Percentiles rank a stretch among this genome's conserved stretches.
Evolutionary conservation across 1,140 invertebrate genomes (phyloP).

Genomic region (Leguminivora glycinivorella): DNA sequence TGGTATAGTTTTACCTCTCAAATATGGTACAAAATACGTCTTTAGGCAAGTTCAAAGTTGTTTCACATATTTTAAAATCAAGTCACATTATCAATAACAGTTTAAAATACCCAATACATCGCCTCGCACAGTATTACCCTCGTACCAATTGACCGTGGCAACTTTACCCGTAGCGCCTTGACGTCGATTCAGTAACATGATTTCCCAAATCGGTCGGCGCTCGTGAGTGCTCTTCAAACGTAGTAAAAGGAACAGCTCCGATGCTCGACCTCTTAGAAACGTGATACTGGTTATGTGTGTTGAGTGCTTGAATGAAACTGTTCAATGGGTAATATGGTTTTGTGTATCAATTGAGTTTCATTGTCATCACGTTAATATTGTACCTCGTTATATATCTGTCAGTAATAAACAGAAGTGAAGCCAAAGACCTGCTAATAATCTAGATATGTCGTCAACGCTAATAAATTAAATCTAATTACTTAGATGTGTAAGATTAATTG

Average conservation of each 20-base stretch:
- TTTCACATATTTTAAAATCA: too few relatives aligned
- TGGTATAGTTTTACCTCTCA: too few relatives aligned
- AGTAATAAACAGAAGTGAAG: too few relatives aligned
- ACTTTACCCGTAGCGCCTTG: slow-evolving; percentile 26
- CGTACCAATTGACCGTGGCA: not conserved
- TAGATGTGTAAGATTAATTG: too few relatives aligned
- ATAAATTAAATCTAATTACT: too few relatives aligned
- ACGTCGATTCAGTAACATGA: slow-evolving; percentile 51
- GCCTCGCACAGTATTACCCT: not conserved
- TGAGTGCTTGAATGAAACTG: not conserved
- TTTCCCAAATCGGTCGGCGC: slow-evolving; percentile 68
- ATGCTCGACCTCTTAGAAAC: slow-evolving; percentile 47
- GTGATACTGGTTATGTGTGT: slow-evolving; percentile 42
- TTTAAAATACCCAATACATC: not conserved
- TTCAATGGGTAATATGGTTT: not conserved
- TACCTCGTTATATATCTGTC: too few relatives aligned
- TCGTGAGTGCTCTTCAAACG: slow-evolving; percentile 61
- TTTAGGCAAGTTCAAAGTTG: too few relatives aligned
- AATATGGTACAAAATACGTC: too few relatives aligned
- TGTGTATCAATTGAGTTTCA: not conserved
- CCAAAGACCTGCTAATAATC: too few relatives aligned
- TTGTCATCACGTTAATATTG: too few relatives aligned
- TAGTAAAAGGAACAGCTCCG: slow-evolving; percentile 59
- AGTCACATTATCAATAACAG: not conserved
- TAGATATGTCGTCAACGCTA: too few relatives aligned